Evolutionary conservation across 2,113 vertebrate species (phyloP), one percentile per base, ranked within the genome.

Genomic region (Bos javanicus): DNA sequence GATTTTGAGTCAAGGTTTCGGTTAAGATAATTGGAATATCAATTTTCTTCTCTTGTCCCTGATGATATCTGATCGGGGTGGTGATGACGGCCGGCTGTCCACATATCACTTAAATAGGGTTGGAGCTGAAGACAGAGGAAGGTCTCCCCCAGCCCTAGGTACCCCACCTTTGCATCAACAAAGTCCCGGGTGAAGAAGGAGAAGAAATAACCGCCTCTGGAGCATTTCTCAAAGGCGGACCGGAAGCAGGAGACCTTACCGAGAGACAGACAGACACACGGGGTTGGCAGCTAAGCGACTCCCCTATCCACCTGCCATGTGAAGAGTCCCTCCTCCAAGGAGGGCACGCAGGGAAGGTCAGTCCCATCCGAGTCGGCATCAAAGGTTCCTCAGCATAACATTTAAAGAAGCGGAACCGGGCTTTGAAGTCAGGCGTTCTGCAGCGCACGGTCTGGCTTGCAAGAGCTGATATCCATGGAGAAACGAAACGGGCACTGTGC

Each of bases 21-120:
- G 96, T 97, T 93, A 94, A 81, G 97, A 59, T 91, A 91, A 95
- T 87, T 93, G 89, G 88, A 95, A 97, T 94, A 95, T 97, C 94
- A 86, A 14, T 94, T 96, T 97, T 84, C 96, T 30, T 67, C 91
- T 90, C 78, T 48, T 26, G 91, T 83, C 95, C 67, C 64, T n/a
- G 64, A 85, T 25, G 95, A 39, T 71, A 89, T 88, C 88, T 80
- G 89, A 94, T 85, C 76, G 33, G 90, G 82, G 85, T 96, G n/a
- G 80, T 59, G 76, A 85, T 0, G 16, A 36, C 56, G 91, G 48
- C 56, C 0, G 16, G 84, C 93, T 62, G 74, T 78, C 84, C 74
- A 14, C 46, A 0, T 26, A 39, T 57, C 21, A 2, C 48, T 87
- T 96, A 64, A 74, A 76, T 33, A 76, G 96, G 76, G 67, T 89